A percentile compares a stretch with the other conserved stretches of the same genome.
These are phyloP conservation scores for Anneissia japonica DNA, from an alignment of 35 echinoderm and acorn worm genomes.

Conservation along the genomic window DNA sequence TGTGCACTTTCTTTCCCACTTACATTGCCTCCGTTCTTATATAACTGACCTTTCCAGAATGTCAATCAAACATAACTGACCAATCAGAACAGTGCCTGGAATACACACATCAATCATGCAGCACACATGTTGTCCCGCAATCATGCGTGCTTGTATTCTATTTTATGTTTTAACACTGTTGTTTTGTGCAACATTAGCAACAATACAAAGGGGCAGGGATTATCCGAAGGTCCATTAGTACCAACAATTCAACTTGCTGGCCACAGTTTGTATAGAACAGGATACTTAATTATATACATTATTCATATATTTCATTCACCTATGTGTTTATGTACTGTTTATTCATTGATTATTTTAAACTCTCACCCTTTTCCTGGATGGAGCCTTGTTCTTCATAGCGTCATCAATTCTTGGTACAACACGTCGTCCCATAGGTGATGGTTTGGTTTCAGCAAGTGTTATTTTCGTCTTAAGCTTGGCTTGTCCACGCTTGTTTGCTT, in stretches of 20 bases:
- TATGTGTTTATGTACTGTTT: neutral
- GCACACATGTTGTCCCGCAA: too few species aligned
- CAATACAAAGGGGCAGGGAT: too few species aligned
- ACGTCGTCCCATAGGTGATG: slow-evolving; percentile 74
- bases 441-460: slow-evolving; percentile 75
- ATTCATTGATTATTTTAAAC: neutral
- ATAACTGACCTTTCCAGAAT: too few species aligned
- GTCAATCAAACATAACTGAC: too few species aligned
- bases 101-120: too few species aligned
- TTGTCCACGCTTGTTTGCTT: slow-evolving; percentile 22
- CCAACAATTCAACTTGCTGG: neutral
- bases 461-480: slow-evolving; percentile 66
- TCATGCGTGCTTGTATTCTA: too few species aligned
- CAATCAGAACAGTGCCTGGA: too few species aligned
- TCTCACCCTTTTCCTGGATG: slow-evolving; percentile 9
- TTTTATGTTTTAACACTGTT: too few species aligned
- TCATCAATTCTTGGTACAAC: slow-evolving; percentile 73
- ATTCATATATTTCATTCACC: neutral
- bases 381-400: slow-evolving; percentile 30
- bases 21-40: too few species aligned
- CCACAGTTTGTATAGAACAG: neutral
- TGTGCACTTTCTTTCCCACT: too few species aligned
- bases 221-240: too few species aligned
- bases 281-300: neutral
- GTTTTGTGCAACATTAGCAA: too few species aligned